Evolutionary conservation across 2,113 vertebrate genomes (phyloP).

Genomic region (Engraulis encrasicolus): DNA sequence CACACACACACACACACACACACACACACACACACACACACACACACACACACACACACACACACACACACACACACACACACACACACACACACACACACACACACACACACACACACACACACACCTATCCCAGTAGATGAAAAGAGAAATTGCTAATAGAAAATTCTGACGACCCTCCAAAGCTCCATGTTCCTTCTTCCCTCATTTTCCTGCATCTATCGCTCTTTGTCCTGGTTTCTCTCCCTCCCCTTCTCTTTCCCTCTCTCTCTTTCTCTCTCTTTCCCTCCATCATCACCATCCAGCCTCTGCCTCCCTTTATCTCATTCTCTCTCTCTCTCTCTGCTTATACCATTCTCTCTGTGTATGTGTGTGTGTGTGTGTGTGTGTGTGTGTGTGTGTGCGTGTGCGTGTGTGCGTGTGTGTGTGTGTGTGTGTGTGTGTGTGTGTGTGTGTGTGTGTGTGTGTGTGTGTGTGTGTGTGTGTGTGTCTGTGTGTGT

Average conservation of each 20-base stretch:
- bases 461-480: no score
- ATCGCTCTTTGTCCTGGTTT: slow-evolving; percentile 20
- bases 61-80: slow-evolving; percentile 18
- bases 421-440: no score
- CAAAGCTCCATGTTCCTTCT: not conserved
- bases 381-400: no score
- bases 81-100: not conserved
- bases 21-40: not conserved
- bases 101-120: not conserved
- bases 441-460: no score
- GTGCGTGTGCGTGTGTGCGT: no score
- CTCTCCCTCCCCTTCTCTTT: slow-evolving; percentile 4
- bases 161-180: slow-evolving; percentile 44
- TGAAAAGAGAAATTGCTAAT: slow-evolving; percentile 11
- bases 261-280: not conserved
- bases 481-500: no score
- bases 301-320: not conserved
- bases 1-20: not conserved
- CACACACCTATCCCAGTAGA: not conserved
- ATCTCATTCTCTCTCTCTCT: not conserved
- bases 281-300: no score
- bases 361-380: not conserved
- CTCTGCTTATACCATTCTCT: not conserved
- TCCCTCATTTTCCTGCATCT: not conserved
- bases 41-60: not conserved